These are phyloP conservation scores for Tetraneura akinire DNA, from an alignment of 1,140 invertebrate genomes.

Conservation along the genomic window DNA sequence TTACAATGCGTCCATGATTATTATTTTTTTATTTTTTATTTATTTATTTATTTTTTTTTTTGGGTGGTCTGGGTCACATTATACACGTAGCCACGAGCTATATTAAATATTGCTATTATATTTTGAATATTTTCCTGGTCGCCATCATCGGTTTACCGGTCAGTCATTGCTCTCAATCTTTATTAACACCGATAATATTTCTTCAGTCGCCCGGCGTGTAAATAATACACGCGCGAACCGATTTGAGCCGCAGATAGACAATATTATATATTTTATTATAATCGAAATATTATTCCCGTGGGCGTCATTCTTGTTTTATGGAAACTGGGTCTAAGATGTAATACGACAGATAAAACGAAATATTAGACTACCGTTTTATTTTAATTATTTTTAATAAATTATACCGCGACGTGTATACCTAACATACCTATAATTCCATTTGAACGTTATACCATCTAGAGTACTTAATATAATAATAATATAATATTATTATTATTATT, in stretches of 20 bases:
- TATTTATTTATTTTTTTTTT: no score
- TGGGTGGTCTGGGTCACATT: slow-evolving; percentile 20
- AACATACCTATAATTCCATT: no score
- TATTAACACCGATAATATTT: slow-evolving; percentile 3
- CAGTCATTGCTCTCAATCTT: not conserved
- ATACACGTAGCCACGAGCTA: not conserved
- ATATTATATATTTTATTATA: not conserved
- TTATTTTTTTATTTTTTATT: no score
- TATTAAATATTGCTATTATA: not conserved
- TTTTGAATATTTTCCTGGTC: slow-evolving; percentile 2
- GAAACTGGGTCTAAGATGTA: not conserved
- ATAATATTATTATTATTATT: no score
- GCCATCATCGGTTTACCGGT: not conserved
- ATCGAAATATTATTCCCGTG: not conserved
- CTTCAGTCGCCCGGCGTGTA: not conserved
- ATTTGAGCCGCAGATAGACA: not conserved
- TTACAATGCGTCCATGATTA: no score
- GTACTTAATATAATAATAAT: no score
- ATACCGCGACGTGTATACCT: no score
- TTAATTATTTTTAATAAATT: no score
- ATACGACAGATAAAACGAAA: not conserved
- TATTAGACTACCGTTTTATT: not conserved
- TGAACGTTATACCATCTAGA: no score
- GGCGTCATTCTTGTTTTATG: not conserved
- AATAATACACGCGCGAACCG: not conserved